Base-by-base conservation (phyloP, 2,113 vertebrate genomes). In the Eleginops maclovinus region DNA sequence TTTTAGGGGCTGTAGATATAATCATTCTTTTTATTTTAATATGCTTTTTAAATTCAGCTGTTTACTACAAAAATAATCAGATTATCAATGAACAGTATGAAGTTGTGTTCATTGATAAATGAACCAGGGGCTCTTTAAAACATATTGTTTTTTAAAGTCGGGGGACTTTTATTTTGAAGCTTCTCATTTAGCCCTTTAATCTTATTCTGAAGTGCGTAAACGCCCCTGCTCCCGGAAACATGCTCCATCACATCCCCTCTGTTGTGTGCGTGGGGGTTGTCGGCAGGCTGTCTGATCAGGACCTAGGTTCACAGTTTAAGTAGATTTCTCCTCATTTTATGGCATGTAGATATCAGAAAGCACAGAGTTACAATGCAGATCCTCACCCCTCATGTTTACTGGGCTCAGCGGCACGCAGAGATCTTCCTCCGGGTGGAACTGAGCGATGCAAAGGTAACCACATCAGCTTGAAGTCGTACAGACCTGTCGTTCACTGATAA, bases 391-490 rank as follows among this genome's bases (percentile, higher is more conserved):
- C 97, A 95, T 53, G 97, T 99, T 47, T 97, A 96, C 86, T 98
- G 97, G 97, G 97, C 97, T 36, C 97, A 99, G 94, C 93, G 97
- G 12, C 97, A 98, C 83, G 88, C 89, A 11, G 96, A 97, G 77
- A 94, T 99, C 40, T 97, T 92, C 79, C 92, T 99, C 79, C 95
- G 97, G 24, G 97, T 99, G 92, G 97, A 99, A 53, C 96, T 99
- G 58, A 97, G 96, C 81, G 97, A 98, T 15, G 95, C 96, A 0
- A 95, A 95, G 97, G 97, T 98, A 93, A 44, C 43, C 43, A 44
- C 72, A 4, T 8, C 31, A 62, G 49, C 24, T 19, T 22, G 0
- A 28, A 49, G 63, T 28, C 15, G 5, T 36, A 16, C 16, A 31
- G 3, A 44, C 44, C 0, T 19, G 21, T 28, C 64, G 1, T 43